Percentiles rank a stretch among this genome's conserved stretches.
phyloP scores from a whole-genome alignment of 2,113 vertebrate genomes.

The Nothoprocta pentlandii region DNA sequence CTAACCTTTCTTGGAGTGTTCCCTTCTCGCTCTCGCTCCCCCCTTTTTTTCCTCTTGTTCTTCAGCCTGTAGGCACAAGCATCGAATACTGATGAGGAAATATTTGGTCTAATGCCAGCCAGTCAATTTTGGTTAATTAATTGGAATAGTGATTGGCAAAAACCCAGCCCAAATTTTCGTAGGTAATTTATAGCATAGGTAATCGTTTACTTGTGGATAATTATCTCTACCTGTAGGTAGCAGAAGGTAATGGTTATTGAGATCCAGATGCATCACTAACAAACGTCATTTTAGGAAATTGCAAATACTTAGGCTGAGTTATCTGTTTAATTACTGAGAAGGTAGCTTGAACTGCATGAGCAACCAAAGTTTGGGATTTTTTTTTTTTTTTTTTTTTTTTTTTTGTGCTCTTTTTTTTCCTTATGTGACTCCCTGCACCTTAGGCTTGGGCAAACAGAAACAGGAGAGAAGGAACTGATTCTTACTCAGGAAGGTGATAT shows the following conservation, averaged over 20 bases:
- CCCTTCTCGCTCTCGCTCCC: not conserved
- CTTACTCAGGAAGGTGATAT: not conserved
- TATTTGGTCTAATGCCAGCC: conserved; percentile 69
- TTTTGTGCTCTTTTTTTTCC: not conserved
- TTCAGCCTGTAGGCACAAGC: conserved; percentile 11
- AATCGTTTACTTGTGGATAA: conserved; percentile 70
- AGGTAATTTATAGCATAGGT: conserved; percentile 74
- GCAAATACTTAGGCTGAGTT: conserved; percentile 55
- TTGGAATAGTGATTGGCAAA: conserved; percentile 76
- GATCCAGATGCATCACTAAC: conserved; percentile 51
- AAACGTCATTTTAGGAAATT: conserved; percentile 13
- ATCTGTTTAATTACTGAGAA: conserved; percentile 55
- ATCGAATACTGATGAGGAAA: conserved; percentile 68
- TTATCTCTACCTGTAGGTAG: conserved; percentile 71
- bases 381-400: too few relatives aligned
- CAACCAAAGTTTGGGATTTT: not conserved
- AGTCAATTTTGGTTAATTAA: conserved; percentile 77
- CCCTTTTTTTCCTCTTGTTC: not conserved
- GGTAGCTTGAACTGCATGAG: not conserved
- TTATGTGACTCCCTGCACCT: not conserved
- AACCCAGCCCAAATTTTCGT: conserved; percentile 75
- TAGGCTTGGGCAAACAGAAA: not conserved
- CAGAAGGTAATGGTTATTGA: conserved; percentile 65
- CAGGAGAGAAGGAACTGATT: fast-evolving
- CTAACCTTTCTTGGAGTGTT: not conserved